phyloP scores from a whole-genome alignment of 2,797 vertebrate genomes.

The Thamnophis elegans region DNA sequence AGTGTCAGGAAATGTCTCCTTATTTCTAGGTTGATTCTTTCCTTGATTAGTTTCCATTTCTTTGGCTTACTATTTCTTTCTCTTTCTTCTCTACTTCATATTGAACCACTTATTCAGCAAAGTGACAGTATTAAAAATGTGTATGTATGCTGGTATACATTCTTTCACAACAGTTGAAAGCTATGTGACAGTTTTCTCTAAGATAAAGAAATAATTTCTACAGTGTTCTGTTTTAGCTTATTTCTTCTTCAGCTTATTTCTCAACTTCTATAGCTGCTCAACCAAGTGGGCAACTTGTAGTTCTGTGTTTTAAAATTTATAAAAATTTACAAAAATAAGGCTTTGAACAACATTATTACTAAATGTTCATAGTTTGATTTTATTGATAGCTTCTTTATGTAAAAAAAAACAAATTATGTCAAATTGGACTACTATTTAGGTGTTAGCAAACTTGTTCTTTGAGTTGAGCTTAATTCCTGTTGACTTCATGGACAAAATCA shows the following conservation, averaged over 20 bases:
- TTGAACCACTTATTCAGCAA: neutral
- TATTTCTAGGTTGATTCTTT: too few species aligned
- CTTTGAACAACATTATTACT: neutral
- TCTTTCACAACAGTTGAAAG: neutral
- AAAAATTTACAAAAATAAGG: neutral
- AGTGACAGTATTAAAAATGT: neutral
- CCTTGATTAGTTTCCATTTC: neutral
- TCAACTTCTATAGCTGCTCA: too few species aligned
- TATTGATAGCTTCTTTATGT: neutral
- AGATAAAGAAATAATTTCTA: neutral
- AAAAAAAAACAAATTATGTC: neutral
- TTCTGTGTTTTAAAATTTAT: neutral
- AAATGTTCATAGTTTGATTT: neutral
- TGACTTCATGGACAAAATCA: neutral
- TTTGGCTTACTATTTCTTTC: neutral
- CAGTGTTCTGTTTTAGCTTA: neutral
- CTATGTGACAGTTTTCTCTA: neutral
- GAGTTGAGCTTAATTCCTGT: neutral
- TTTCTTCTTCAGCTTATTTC: neutral
- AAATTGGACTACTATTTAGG: neutral
- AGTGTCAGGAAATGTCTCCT: too few species aligned
- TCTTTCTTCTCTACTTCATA: neutral
- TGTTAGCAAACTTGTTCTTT: neutral
- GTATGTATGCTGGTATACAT: neutral
- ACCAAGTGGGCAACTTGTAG: too few species aligned